A percentile compares a stretch with the other conserved stretches of the same genome.
These are phyloP conservation scores for Typhlichthys eigenmanni DNA, from an alignment of 2,797 vertebrate species.

Conservation along the genomic window DNA sequence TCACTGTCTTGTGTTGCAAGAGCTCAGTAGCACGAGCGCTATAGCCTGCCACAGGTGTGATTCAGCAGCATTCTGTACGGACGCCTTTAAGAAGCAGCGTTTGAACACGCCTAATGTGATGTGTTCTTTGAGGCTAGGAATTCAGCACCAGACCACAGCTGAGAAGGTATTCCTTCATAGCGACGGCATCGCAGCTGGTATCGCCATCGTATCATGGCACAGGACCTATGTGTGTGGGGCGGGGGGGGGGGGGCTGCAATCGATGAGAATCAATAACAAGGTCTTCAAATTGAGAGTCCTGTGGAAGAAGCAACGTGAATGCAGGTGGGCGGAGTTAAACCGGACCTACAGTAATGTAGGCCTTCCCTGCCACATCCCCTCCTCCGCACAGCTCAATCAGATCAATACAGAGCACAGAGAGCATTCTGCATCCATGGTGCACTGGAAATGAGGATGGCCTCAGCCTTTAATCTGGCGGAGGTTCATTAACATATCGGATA, in stretches of 20 bases:
- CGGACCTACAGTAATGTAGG: slow-evolving; percentile 41
- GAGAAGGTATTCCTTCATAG: background rate
- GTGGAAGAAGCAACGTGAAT: background rate
- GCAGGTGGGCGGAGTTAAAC: slow-evolving; percentile 10
- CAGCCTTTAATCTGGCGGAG: slow-evolving; percentile 10
- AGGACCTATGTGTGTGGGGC: background rate
- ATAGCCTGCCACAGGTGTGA: slow-evolving; percentile 4
- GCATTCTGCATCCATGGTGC: slow-evolving; percentile 5
- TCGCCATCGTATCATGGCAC: background rate
- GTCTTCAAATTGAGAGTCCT: background rate
- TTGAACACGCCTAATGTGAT: background rate
- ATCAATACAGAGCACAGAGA: slow-evolving; percentile 53
- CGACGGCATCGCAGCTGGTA: slow-evolving; percentile 1
- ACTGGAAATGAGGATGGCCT: slow-evolving; percentile 26
- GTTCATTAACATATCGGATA: slow-evolving; percentile 2
- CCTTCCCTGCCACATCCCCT: slow-evolving; percentile 46
- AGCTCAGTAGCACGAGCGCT: background rate
- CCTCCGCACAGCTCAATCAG: slow-evolving; percentile 49
- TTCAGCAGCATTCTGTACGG: background rate
- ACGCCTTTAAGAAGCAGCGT: background rate
- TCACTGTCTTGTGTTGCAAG: slow-evolving; percentile 4
- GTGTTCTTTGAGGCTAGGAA: slow-evolving; percentile 3
- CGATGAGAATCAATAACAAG: slow-evolving; percentile 23
- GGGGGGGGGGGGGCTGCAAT: slow-evolving; percentile 14
- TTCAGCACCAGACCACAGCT: background rate